Evolutionary conservation across 2,797 vertebrate genomes (phyloP).

Genomic region (Leucoraja ocellata): DNA sequence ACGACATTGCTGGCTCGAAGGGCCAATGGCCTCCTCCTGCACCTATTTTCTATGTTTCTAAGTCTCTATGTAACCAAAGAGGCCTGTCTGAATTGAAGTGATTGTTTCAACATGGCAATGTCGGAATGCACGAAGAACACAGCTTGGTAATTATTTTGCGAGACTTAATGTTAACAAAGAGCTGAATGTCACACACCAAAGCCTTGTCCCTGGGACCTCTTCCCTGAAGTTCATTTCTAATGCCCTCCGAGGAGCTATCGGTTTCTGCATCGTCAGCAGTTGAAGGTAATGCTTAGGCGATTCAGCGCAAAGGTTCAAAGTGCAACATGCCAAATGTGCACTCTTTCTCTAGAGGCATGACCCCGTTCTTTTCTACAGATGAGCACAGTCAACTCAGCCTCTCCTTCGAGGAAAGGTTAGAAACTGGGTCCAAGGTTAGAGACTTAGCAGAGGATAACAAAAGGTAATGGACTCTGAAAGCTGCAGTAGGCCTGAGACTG

Average conservation of each 20-base stretch:
- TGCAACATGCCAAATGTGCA: constrained; percentile 21
- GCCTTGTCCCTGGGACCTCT: neutral
- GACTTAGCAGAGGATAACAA: neutral
- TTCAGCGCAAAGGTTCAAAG: constrained; percentile 1
- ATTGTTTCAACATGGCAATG: neutral
- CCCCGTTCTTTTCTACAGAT: neutral
- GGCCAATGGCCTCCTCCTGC: too few species aligned
- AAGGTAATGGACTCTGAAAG: neutral
- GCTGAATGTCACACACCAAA: neutral
- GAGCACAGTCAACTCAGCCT: neutral
- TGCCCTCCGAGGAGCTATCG: neutral
- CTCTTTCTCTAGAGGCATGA: neutral
- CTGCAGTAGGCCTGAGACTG: neutral
- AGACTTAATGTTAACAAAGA: neutral
- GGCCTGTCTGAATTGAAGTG: neutral
- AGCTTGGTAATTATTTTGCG: neutral
- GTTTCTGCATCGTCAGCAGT: constrained; percentile 6
- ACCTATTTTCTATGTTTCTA: too few species aligned
- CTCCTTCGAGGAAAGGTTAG: neutral
- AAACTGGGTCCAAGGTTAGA: neutral
- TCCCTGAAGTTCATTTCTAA: neutral
- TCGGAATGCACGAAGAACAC: neutral
- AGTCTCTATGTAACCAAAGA: neutral
- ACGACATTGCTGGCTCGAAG: too few species aligned
- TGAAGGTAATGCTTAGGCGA: neutral